These are phyloP conservation scores for Heliconius aoede DNA, from an alignment of 2,888 invertebrate species.

Conservation along the genomic window DNA sequence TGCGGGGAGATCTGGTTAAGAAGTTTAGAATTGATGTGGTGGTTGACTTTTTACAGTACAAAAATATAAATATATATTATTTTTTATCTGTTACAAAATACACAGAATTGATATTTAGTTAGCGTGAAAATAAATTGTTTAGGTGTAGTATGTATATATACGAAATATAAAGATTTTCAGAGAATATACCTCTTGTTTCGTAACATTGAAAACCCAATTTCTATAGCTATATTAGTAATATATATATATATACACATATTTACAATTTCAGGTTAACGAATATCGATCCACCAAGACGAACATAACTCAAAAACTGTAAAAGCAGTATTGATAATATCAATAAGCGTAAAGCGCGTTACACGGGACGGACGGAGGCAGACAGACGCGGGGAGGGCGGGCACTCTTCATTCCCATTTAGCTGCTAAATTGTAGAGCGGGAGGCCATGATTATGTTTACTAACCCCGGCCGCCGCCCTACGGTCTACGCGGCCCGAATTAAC, in stretches of 20 bases:
- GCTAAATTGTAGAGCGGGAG: conserved; percentile 79
- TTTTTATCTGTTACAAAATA: not conserved
- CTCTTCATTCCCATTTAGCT: conserved; percentile 81
- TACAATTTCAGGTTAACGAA: not conserved
- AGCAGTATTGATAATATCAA: conserved; percentile 50
- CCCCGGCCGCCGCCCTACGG: conserved; percentile 68
- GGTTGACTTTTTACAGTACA: not conserved
- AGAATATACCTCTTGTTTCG: not conserved
- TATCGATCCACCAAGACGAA: not conserved
- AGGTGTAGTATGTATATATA: not conserved
- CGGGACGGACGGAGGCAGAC: conserved; percentile 58
- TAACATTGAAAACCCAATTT: too few relatives aligned
- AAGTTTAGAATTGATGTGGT: conserved; percentile 57
- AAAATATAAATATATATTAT: not conserved
- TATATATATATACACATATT: too few relatives aligned
- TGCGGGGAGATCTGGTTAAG: conserved; percentile 71
- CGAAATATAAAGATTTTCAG: not conserved
- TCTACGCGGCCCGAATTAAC: conserved; percentile 78
- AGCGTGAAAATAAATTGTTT: not conserved
- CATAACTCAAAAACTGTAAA: conserved; percentile 14
- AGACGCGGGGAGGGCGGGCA: conserved; percentile 63
- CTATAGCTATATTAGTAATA: too few relatives aligned
- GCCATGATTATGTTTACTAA: conserved; percentile 81
- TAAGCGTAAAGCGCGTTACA: conserved; percentile 64
- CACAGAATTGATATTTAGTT: too few relatives aligned